These are phyloP conservation scores for Sebastes vulpes DNA, from an alignment of 2,797 vertebrate species.

Conservation along the genomic window DNA sequence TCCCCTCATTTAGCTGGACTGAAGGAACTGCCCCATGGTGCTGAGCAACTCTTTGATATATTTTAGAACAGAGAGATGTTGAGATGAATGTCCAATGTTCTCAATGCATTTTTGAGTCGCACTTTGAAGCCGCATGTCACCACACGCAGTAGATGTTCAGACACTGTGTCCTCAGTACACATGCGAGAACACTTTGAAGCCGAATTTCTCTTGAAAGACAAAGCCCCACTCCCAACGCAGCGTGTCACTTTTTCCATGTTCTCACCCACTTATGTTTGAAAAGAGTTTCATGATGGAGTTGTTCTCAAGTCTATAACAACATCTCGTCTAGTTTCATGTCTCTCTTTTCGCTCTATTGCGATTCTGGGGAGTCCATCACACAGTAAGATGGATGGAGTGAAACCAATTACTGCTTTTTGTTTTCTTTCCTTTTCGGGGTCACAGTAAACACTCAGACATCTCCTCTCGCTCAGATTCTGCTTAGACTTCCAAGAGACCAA, in stretches of 20 bases:
- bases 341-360: background rate
- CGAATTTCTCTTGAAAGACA: constrained; percentile 47
- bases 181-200: constrained; percentile 60
- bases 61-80: constrained; percentile 29
- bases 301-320: constrained; percentile 7
- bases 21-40: constrained; percentile 19
- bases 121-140: constrained; percentile 64
- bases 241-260: constrained; percentile 1
- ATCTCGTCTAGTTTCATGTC: constrained; percentile 20
- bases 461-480: background rate
- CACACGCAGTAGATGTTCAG: constrained; percentile 45
- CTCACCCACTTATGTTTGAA: constrained; percentile 39
- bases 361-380: constrained; percentile 1
- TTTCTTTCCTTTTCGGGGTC: background rate
- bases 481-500: background rate
- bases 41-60: constrained; percentile 40
- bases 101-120: constrained; percentile 38
- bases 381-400: background rate
- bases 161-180: constrained; percentile 40
- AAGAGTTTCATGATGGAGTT: constrained; percentile 10
- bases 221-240: constrained; percentile 34
- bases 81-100: constrained; percentile 36
- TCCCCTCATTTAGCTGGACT: constrained; percentile 14
- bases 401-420: constrained; percentile 19
- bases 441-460: background rate